A percentile compares a stretch with the other conserved stretches of the same genome.
phyloP scores from a whole-genome alignment of 1,140 invertebrate species.

The Ips typographus region DNA sequence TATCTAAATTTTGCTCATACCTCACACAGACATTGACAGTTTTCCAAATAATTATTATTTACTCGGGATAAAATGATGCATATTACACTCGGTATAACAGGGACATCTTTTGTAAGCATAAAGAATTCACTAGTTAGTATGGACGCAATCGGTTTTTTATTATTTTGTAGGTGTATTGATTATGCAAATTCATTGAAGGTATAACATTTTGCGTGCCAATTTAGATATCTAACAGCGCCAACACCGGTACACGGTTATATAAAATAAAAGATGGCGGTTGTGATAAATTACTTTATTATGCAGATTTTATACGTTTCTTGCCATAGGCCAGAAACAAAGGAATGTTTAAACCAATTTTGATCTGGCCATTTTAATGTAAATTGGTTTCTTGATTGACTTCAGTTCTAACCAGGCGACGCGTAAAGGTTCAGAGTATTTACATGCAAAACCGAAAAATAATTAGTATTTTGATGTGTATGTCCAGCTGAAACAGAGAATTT shows the following conservation, averaged over 20 bases:
- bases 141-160: not conserved
- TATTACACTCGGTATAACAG: not conserved
- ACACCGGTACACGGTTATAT: conserved; percentile 5
- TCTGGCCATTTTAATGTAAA: conserved; percentile 34
- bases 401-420: conserved; percentile 20
- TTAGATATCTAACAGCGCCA: conserved; percentile 4
- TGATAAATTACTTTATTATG: conserved; percentile 34
- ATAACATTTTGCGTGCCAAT: conserved; percentile 9
- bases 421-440: conserved; percentile 30
- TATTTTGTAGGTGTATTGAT: no score
- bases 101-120: not conserved
- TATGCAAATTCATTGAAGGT: conserved; percentile 13
- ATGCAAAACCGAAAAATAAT: conserved; percentile 30
- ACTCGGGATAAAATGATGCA: not conserved
- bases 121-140: not conserved
- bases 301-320: conserved; percentile 27
- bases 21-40: no score
- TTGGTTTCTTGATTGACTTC: conserved; percentile 31
- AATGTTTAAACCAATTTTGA: conserved; percentile 29
- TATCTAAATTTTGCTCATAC: no score
- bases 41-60: no score
- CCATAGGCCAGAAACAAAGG: conserved; percentile 28
- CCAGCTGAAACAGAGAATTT: not conserved
- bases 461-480: conserved; percentile 25
- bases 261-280: conserved; percentile 22